phyloP scores from a whole-genome alignment of 2,888 invertebrate genomes.

The Nipponacmea schrenckii region DNA sequence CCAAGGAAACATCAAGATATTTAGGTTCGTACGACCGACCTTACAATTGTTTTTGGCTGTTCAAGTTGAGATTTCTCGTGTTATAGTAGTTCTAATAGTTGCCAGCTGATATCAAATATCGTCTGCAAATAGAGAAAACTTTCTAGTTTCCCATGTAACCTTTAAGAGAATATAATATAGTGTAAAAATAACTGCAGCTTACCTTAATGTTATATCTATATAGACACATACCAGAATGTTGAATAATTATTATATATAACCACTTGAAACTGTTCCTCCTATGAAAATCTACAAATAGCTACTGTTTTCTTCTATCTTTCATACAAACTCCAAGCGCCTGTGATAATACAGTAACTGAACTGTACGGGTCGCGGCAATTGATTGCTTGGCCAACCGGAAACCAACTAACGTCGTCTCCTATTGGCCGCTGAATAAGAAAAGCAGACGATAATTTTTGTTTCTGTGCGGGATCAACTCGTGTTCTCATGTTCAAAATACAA shows the following conservation, averaged over 20 bases:
- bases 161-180: no score
- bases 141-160: no score
- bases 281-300: no score
- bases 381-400: conserved; percentile 5
- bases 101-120: conserved; percentile 3
- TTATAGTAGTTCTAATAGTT: neutral
- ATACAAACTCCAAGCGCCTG: no score
- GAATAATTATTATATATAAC: no score
- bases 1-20: conserved; percentile 1
- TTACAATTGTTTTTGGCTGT: conserved; percentile 8
- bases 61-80: neutral
- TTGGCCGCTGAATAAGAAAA: neutral
- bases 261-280: no score
- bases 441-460: neutral
- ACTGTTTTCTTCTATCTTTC: no score
- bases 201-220: no score
- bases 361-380: neutral
- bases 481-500: no score
- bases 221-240: no score
- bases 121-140: neutral
- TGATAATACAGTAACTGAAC: neutral
- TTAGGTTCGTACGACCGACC: conserved; percentile 5
- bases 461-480: no score
- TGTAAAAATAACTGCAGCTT: no score
- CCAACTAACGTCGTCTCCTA: neutral